These are phyloP conservation scores for Halcyon chelicuti DNA, from an alignment of 2,797 vertebrate species.

Conservation along the genomic window DNA sequence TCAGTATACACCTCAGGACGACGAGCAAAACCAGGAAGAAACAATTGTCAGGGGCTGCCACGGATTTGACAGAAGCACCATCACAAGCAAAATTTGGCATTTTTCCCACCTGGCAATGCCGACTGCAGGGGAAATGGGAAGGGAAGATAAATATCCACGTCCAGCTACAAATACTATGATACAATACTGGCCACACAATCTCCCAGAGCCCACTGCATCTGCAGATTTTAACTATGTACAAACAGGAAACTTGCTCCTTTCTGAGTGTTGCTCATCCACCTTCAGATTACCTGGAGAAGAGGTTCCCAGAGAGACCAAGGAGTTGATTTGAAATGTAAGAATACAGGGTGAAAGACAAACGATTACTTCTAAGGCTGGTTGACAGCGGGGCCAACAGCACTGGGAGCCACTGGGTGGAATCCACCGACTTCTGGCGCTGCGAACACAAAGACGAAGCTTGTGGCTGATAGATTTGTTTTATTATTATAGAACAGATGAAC, in stretches of 20 bases:
- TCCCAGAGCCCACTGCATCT: not conserved
- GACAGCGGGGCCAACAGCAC: not conserved
- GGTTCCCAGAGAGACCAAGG: not conserved
- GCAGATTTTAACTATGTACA: not conserved
- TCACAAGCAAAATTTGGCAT: not conserved
- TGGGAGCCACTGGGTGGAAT: not conserved
- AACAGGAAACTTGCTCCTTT: not conserved
- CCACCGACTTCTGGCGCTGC: not conserved
- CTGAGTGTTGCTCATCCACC: not conserved
- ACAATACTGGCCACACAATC: not conserved
- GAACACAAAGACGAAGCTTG: slow-evolving; percentile 53
- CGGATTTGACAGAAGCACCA: not conserved
- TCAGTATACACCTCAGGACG: not conserved
- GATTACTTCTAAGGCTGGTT: not conserved
- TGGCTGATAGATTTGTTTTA: slow-evolving; percentile 81
- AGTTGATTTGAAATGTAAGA: not conserved
- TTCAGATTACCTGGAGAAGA: not conserved
- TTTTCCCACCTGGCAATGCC: not conserved
- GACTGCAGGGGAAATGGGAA: not conserved
- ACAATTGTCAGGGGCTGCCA: not conserved
- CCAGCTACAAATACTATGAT: not conserved
- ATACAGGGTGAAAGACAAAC: not conserved
- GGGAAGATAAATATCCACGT: not conserved
- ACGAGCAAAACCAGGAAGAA: not conserved
- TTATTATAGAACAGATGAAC: slow-evolving; percentile 81